Evolutionary conservation across 2,888 invertebrate genomes (phyloP), one percentile per base, ranked within the genome.

Genomic region (Periphyllus acericola): DNA sequence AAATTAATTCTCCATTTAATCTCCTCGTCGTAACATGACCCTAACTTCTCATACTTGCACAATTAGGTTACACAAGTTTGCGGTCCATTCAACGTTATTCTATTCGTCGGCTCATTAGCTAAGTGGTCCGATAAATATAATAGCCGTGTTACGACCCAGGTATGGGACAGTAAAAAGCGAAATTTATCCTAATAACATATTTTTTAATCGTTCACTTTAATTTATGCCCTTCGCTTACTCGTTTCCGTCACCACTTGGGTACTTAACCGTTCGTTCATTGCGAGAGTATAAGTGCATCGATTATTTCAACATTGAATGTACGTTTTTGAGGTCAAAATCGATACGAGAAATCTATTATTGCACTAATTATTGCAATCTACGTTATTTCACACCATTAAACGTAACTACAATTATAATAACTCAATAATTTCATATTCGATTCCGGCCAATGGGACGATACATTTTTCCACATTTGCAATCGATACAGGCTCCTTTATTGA

Each of bases 1-100:
- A 79, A 79, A 79, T 60, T 5, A 79, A 79, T 25, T 25, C 55
- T 79, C 14, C 55, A 25, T 17, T n/a, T 79, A 79, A 55, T 79
- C n/a, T 14, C 25, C 1, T 34, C 32, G 6, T 34, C 32, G 6
- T 34, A 52, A 55, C 55, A 60, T 60, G 25, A 32, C 55, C 6
- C 14, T 55, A 34, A 55, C 55, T 25, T 52, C 55, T 11, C 25
- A 25, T 55, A 17, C 6, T 52, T 55, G 21, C 11, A 32, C 71
- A 29, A 71, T 71, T n/a, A 46, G 52, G 52, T 34, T 34, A 34
- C 25, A 34, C 25, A 34, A 60, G 32, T 71, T 79, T 79, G 34
- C 34, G 32, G 25, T 52, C 32, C 19, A 9, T 60, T 25, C 21
- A 14, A 2, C 34, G 34, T 78, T 34, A 32, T 52, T 14, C 21